Evolutionary conservation across 2,113 vertebrate genomes (phyloP).

Genomic region (Centrocercus urophasianus): DNA sequence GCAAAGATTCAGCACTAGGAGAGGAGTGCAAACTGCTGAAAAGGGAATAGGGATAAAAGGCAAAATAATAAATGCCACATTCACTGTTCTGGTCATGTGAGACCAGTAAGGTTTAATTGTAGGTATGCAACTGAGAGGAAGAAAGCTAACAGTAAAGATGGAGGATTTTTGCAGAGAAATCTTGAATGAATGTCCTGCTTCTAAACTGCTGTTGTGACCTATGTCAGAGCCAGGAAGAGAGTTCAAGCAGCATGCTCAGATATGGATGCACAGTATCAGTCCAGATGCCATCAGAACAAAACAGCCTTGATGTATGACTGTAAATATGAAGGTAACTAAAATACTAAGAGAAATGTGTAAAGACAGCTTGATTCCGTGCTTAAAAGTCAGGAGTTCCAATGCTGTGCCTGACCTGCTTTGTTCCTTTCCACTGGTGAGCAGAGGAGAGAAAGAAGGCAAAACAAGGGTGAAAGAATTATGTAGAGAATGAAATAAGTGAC

Average conservation of each 20-base stretch:
- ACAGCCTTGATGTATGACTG: neutral
- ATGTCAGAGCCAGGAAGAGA: neutral
- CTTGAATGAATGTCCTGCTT: neutral
- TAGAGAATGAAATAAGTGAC: neutral
- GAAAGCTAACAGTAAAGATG: neutral
- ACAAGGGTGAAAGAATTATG: neutral
- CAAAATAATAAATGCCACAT: neutral
- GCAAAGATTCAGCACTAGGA: neutral
- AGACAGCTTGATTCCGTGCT: neutral
- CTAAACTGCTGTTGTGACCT: neutral
- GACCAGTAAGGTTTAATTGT: neutral
- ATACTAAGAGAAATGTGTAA: neutral
- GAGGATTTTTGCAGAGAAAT: neutral
- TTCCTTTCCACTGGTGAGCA: neutral
- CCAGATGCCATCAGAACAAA: neutral
- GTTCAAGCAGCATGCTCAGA: neutral
- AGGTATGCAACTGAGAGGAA: neutral
- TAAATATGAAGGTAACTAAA: neutral
- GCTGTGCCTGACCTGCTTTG: neutral
- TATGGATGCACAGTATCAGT: neutral
- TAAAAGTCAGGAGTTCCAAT: neutral
- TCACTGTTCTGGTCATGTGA: neutral
- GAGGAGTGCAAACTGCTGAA: neutral
- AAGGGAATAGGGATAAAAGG: neutral
- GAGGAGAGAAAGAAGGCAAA: neutral